Evolutionary conservation across 2,888 invertebrate species (phyloP).

Genomic region (Sepioteuthis lessoniana): DNA sequence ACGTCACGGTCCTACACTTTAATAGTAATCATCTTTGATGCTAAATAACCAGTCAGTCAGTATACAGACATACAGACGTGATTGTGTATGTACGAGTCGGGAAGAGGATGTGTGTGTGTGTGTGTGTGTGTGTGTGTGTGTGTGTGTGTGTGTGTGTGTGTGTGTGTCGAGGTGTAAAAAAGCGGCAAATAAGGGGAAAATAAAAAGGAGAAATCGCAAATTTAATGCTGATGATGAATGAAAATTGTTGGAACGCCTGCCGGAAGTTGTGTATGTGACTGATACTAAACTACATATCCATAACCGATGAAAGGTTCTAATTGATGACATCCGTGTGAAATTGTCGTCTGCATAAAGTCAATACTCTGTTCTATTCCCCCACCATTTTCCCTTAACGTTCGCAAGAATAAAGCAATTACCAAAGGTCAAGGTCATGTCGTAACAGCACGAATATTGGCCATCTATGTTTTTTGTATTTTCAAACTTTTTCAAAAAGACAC

Average conservation of each 20-base stretch:
- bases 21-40: not conserved
- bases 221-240: conserved; percentile 6
- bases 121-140: not conserved
- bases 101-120: not conserved
- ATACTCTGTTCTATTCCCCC: not conserved
- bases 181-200: not conserved
- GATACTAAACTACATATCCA: conserved; percentile 33
- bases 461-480: not conserved
- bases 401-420: not conserved
- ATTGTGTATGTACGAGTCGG: not conserved
- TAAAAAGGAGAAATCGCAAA: not conserved
- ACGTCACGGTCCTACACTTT: not conserved
- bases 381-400: not conserved
- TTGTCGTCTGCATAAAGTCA: conserved; percentile 8
- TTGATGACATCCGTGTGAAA: conserved; percentile 23
- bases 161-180: not conserved
- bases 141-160: no score
- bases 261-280: conserved; percentile 33
- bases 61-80: not conserved
- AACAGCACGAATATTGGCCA: conserved; percentile 12
- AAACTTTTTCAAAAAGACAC: not conserved
- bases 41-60: conserved; percentile 21
- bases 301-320: not conserved
- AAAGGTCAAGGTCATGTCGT: conserved; percentile 33
- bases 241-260: not conserved